Conservation (phyloP, 2,113 vertebrate species). For the Tonatia bakeri region DNA sequence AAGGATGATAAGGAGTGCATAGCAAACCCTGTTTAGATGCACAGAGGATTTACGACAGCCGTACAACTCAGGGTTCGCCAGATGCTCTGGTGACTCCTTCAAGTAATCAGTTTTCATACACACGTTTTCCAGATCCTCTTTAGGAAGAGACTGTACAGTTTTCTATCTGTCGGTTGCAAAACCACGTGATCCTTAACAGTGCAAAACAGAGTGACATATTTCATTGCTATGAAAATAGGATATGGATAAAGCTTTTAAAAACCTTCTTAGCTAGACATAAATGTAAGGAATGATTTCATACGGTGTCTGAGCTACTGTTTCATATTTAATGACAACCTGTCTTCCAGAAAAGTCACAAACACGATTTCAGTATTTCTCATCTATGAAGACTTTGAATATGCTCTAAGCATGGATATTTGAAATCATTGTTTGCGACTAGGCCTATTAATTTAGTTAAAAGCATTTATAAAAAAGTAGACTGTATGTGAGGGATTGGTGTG, state of each 20-base stretch:
- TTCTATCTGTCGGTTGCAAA: neutral
- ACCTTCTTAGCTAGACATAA: neutral
- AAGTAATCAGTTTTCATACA: neutral
- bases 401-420: neutral
- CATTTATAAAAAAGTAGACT: neutral
- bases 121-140: neutral
- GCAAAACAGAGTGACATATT: neutral
- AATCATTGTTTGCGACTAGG: neutral
- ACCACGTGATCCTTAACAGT: neutral
- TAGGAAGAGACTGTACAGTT: neutral
- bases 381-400: neutral
- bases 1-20: neutral
- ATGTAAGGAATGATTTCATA: neutral
- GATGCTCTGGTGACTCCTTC: neutral
- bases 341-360: neutral
- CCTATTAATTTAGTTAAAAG: neutral
- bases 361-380: neutral
- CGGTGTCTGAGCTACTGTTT: neutral
- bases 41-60: neutral
- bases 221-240: neutral
- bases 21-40: neutral
- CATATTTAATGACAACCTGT: neutral
- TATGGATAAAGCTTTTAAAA: constrained; percentile 13
- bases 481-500: neutral
- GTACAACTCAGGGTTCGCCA: neutral